Percentiles rank a stretch among this genome's conserved stretches.
These are phyloP conservation scores for Andrena chrysosceles DNA, from an alignment of 2,888 invertebrate species.

Conservation along the genomic window DNA sequence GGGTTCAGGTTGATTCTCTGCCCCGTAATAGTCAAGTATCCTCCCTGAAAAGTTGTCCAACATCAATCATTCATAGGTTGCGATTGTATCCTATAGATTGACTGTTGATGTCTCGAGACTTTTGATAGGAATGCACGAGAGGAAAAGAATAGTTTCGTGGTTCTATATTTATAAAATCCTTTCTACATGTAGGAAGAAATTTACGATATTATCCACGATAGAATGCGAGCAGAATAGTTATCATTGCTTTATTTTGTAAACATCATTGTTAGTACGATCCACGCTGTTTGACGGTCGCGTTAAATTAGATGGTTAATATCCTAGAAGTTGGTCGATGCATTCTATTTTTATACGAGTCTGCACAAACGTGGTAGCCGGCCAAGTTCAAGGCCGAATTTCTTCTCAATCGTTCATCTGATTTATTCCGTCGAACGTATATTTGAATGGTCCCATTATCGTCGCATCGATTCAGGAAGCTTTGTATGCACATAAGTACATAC, in stretches of 20 bases:
- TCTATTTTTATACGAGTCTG: constrained; percentile 40
- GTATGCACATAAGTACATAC: background rate
- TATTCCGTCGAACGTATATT: background rate
- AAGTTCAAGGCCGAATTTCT: constrained; percentile 51
- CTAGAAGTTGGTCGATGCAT: background rate
- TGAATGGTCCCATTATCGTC: background rate
- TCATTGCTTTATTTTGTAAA: background rate
- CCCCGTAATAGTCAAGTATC: background rate
- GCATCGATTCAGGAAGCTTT: background rate
- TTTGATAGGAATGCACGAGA: too few relatives aligned
- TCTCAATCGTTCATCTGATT: background rate
- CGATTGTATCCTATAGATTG: background rate
- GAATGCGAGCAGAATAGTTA: too few relatives aligned
- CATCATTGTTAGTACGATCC: background rate
- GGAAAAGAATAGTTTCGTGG: too few relatives aligned
- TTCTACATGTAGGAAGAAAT: too few relatives aligned
- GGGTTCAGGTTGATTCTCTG: background rate
- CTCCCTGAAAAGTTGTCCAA: background rate
- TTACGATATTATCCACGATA: too few relatives aligned
- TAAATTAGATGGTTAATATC: constrained; percentile 53
- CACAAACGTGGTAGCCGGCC: constrained; percentile 33
- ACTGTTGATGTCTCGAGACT: background rate
- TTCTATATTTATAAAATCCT: too few relatives aligned
- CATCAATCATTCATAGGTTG: background rate
- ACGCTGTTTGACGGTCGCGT: background rate